Base-by-base conservation (phyloP, 2,797 vertebrate genomes). In the Siniperca undulata region DNA sequence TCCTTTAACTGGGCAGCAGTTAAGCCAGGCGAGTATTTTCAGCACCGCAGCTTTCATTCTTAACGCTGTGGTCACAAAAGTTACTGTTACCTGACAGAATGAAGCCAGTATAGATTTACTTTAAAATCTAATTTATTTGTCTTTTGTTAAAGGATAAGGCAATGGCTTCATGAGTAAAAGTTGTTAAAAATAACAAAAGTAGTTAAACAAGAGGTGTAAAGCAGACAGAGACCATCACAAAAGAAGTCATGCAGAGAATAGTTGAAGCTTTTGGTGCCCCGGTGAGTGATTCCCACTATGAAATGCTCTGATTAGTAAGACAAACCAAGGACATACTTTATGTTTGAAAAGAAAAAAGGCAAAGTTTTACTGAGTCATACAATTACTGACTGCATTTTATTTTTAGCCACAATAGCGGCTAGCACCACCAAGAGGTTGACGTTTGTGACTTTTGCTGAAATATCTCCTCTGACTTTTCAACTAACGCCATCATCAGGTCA, bases 341-440 rank as follows among this genome's bases (percentile, higher is more conserved):
- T 42, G 38, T 67, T 64, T 38, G 44, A 68, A 82, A 68, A 82
- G 87, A 87, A 88, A 92, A 85, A 91, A 90, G 90, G 90, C 90
- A 92, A 93, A 78, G 85, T 85, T 59, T 72, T 55, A 65, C 38
- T 48, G 10, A 36, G 13, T 80, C 27, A 60, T 64, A 56, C 8
- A 22, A 22, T 14, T 13, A 36, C 3, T 34, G 38, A 27, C 20
- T 44, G 2, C 14, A 30, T 58, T 42, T 42, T 42, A 40, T 42
- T 38, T 64, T 61, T 19, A 61, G 58, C 27, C 27, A 61, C 9
- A 14, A 36, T 22, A 40, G 60, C 20, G 2, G 14, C 22, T 46
- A 50, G 19, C 7, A 52, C 8, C 50, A 53, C 50, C 20, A n/a
- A n/a, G 50, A n/a, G 50, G 50, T 22, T 3, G 7, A 22, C 30